Percentiles rank a stretch among this genome's conserved stretches.
Evolutionary conservation across 2,888 invertebrate genomes (phyloP).

Genomic region (Blomia tropicalis): DNA sequence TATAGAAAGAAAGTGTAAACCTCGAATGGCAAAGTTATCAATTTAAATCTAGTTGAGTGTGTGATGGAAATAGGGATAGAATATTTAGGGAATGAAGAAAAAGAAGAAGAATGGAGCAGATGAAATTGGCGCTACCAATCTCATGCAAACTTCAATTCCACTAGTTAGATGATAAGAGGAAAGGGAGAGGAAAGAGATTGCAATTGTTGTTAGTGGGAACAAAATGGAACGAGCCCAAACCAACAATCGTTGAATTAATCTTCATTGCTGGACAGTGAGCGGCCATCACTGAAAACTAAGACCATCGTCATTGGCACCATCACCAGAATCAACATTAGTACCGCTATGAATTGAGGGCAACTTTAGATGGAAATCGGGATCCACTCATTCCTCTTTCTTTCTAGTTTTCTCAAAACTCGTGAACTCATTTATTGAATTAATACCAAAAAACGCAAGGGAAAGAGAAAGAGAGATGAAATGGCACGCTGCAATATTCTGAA

Average conservation of each 20-base stretch:
- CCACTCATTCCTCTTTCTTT: too few species aligned
- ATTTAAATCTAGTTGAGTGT: not conserved
- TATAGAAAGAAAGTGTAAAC: too few species aligned
- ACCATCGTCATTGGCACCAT: too few species aligned
- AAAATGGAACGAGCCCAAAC: not conserved
- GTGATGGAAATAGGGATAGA: not conserved
- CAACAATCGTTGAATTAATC: constrained; percentile 5
- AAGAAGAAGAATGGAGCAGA: too few species aligned
- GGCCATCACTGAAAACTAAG: too few species aligned
- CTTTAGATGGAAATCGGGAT: constrained; percentile 7
- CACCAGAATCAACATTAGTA: too few species aligned
- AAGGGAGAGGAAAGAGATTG: not conserved
- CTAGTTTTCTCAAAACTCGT: too few species aligned
- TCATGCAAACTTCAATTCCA: not conserved
- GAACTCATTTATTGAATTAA: constrained; percentile 3
- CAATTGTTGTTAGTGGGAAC: not conserved
- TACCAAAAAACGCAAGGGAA: not conserved
- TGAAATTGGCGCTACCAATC: too few species aligned
- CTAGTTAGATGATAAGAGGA: not conserved
- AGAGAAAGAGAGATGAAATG: not conserved
- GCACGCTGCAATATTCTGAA: not conserved
- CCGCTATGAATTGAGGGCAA: not conserved
- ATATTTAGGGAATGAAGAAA: too few species aligned
- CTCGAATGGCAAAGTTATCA: constrained; percentile 3
- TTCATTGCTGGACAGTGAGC: not conserved